These are phyloP conservation scores for Vesta saturnalis DNA, from an alignment of 2,888 invertebrate genomes.

Conservation along the genomic window DNA sequence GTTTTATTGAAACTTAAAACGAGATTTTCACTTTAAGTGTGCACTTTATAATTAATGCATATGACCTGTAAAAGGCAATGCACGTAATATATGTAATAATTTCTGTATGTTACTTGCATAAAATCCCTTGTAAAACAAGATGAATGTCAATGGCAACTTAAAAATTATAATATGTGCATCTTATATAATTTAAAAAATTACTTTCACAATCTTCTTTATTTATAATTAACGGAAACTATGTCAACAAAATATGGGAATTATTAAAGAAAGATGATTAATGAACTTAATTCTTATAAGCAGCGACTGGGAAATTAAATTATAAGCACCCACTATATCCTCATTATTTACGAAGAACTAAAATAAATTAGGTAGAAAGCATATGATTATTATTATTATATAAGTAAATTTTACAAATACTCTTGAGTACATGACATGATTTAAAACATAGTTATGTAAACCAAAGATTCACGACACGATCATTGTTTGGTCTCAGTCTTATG, in stretches of 20 bases:
- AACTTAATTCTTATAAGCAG: not conserved
- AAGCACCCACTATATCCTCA: slow-evolving; percentile 9
- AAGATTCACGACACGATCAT: too few relatives aligned
- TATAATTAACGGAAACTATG: slow-evolving; percentile 9
- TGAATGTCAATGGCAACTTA: not conserved
- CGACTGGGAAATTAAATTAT: slow-evolving; percentile 1
- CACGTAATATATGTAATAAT: not conserved
- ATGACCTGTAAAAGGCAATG: not conserved
- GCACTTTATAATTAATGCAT: not conserved
- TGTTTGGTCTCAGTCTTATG: too few relatives aligned
- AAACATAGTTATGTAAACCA: not conserved
- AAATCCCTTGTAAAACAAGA: not conserved
- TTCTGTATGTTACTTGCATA: not conserved
- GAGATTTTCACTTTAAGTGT: not conserved
- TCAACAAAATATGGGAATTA: too few relatives aligned
- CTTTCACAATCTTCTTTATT: not conserved
- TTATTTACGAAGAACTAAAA: not conserved
- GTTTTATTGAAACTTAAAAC: slow-evolving; percentile 2
- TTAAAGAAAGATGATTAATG: not conserved
- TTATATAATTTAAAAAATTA: not conserved
- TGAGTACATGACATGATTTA: slow-evolving; percentile 3
- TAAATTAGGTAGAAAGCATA: not conserved
- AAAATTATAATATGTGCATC: too few relatives aligned
- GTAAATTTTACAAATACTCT: not conserved
- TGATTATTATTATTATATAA: not conserved